Percentiles rank a stretch among this genome's conserved stretches.
These are phyloP conservation scores for Gryllus longicercus DNA, from an alignment of 2,888 invertebrate genomes.

Conservation along the genomic window DNA sequence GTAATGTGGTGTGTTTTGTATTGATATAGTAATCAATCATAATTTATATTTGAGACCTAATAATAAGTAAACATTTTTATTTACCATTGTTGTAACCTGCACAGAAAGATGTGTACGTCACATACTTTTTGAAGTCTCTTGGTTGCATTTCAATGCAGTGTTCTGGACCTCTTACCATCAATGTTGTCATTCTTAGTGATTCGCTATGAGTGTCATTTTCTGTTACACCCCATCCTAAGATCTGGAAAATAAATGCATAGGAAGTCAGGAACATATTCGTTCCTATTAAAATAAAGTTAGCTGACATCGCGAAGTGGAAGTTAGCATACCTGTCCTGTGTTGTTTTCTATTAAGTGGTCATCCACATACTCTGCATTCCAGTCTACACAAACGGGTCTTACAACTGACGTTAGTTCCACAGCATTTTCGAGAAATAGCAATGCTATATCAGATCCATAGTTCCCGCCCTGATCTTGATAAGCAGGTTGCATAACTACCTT, in stretches of 20 bases:
- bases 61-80: not conserved
- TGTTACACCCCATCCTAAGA: conserved; percentile 57
- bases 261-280: no score
- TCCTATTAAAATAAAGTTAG: no score
- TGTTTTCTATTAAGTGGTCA: conserved; percentile 39
- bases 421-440: conserved; percentile 48
- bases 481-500: conserved; percentile 48
- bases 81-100: conserved; percentile 57
- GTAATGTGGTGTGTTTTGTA: no score
- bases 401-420: conserved; percentile 47
- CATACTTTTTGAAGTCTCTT: conserved; percentile 52
- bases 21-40: no score
- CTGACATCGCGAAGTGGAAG: no score
- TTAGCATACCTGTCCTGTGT: conserved; percentile 36
- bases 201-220: conserved; percentile 55
- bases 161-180: conserved; percentile 53
- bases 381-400: conserved; percentile 55
- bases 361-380: conserved; percentile 40
- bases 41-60: no score
- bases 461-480: conserved; percentile 52
- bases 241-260: conserved; percentile 27
- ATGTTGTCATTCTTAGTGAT: conserved; percentile 50
- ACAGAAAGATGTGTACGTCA: conserved; percentile 61
- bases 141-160: conserved; percentile 52
- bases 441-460: conserved; percentile 58